Conservation (phyloP, 2,113 vertebrate species). For the Paradisaea rubra region DNA sequence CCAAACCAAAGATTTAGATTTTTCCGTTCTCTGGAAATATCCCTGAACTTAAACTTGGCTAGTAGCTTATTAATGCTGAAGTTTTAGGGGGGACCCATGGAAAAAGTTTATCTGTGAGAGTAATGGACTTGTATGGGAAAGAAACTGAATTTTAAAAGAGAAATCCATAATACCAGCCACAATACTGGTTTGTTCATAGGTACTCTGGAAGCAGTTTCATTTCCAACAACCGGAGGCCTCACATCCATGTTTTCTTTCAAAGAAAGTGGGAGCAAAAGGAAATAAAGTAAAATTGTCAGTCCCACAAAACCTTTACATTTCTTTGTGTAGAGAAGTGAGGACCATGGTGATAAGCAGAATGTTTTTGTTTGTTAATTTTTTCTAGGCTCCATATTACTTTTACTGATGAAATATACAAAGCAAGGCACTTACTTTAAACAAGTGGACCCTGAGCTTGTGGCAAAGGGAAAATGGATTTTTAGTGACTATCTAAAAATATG, state of each 20-base stretch:
- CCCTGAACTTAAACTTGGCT: not conserved
- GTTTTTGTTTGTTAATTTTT: not conserved
- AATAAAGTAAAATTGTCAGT: not conserved
- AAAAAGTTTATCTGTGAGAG: not conserved
- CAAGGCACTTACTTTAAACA: not conserved
- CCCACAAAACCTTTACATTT: not conserved
- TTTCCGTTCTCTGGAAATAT: not conserved
- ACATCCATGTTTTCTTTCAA: not conserved
- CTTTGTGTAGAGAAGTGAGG: not conserved
- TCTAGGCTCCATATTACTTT: not conserved
- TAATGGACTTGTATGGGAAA: not conserved
- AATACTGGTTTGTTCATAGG: not conserved
- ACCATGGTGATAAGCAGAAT: not conserved
- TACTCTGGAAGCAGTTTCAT: not conserved
- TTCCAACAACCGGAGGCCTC: not conserved
- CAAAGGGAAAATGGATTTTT: not conserved
- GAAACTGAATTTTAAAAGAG: not conserved
- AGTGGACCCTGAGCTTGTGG: not conserved
- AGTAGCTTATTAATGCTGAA: not conserved
- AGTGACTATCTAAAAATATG: not conserved
- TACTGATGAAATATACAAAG: not conserved
- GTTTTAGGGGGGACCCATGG: not conserved
- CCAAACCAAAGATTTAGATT: not conserved
- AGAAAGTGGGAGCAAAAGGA: not conserved
- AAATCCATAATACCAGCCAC: not conserved